phyloP scores from a whole-genome alignment of 2,113 vertebrate genomes.

The Oncorhynchus tshawytscha region DNA sequence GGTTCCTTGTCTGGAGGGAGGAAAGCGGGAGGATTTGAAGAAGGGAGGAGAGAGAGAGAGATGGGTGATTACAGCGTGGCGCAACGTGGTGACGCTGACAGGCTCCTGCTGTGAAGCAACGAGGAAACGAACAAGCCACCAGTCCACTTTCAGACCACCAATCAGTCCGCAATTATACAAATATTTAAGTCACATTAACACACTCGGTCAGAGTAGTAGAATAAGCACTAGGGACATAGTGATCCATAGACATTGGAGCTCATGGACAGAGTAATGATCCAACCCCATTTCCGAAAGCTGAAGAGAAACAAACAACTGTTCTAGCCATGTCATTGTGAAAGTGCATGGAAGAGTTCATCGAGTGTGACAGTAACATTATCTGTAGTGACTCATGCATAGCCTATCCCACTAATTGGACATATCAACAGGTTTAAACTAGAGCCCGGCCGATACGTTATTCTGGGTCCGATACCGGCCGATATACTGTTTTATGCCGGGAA shows the following conservation, averaged over 20 bases:
- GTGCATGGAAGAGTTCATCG: not conserved
- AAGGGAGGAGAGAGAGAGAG: not conserved
- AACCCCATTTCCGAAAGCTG: not conserved
- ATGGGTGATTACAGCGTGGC: not conserved
- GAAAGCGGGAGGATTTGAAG: not conserved
- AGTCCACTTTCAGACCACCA: not conserved
- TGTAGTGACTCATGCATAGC: too few species aligned
- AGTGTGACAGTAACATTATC: too few species aligned
- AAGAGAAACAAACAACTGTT: conserved; percentile 2
- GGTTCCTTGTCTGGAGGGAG: conserved; percentile 30
- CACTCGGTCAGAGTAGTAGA: not conserved
- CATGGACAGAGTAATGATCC: not conserved
- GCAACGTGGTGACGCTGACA: not conserved
- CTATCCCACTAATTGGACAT: not conserved
- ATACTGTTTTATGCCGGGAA: too few species aligned
- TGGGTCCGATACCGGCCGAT: too few species aligned
- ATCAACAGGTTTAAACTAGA: not conserved
- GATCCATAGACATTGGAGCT: not conserved
- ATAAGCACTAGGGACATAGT: not conserved
- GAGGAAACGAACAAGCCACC: not conserved
- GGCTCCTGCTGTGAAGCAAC: not conserved
- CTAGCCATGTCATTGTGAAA: not conserved
- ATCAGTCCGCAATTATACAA: not conserved
- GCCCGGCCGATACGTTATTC: too few species aligned
- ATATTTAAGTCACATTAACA: not conserved